Evolutionary conservation across 2,797 vertebrate species (phyloP), one percentile per base, ranked within the genome.

Genomic region (Coracias cyanogaster): DNA sequence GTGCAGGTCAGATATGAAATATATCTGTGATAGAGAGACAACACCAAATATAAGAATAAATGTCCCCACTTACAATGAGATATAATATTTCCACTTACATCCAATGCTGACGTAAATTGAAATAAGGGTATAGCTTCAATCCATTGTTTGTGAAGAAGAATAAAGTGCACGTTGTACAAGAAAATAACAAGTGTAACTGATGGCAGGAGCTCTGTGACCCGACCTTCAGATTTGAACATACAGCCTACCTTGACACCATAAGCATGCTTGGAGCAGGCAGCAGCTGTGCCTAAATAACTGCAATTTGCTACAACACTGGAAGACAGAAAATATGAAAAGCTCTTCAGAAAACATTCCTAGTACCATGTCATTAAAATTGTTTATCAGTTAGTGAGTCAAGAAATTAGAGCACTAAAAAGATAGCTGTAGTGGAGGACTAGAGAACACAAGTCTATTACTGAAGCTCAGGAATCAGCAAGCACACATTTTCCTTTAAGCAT

Each of bases 281-380:
- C 98, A 98, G 98, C 97, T 98, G 98, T 84, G 91, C 37, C 87
- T 86, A 94, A 97, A 98, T 96, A 96, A 96, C 93, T 94, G 94
- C 94, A 98, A 98, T 98, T 98, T 98, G 49, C 88, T 96, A 84
- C 89, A 95, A 92, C 89, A 96, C 61, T 84, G 82, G 76, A 94
- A 94, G 96, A 94, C 8, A 55, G 77, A 97, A 90, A 93, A 96
- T 92, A 96, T 39, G 69, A 92, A 97, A 94, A 96, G 93, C 96
- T 96, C 96, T 97, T 97, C 96, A 97, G 71, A 96, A 96, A 96
- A 93, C 71, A 89, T 96, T 94, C 94, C 83, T 76, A 89, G 74
- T 94, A 95, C 78, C 64, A 96, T 92, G 80, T 97, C 95, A 97
- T 97, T 97, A 96, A 97, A 98, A 94, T 90, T 95, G 81, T 92